A percentile compares a stretch with the other conserved stretches of the same genome.
These are phyloP conservation scores for Albula goreensis DNA, from an alignment of 2,113 vertebrate genomes.

Conservation along the genomic window DNA sequence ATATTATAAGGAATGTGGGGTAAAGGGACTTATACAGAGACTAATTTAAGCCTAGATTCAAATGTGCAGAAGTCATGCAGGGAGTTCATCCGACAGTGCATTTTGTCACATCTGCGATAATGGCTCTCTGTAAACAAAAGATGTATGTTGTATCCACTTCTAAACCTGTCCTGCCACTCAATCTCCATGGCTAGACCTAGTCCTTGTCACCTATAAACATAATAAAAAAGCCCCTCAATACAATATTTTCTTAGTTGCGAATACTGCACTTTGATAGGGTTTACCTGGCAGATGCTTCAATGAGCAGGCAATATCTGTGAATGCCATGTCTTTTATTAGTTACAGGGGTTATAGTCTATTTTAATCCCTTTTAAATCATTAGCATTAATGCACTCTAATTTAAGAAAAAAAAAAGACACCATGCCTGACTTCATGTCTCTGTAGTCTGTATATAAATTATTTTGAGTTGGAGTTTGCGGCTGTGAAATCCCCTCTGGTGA, in stretches of 20 bases:
- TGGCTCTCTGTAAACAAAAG: neutral
- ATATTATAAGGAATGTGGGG: conserved; percentile 9
- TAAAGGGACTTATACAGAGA: neutral
- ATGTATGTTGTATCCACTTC: neutral
- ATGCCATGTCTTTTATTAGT: neutral
- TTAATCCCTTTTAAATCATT: too few relatives aligned
- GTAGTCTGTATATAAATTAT: too few relatives aligned
- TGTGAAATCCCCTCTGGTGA: too few relatives aligned
- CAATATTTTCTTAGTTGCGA: neutral
- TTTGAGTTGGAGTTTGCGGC: too few relatives aligned
- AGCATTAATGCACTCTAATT: too few relatives aligned
- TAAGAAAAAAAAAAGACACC: too few relatives aligned
- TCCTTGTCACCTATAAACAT: neutral
- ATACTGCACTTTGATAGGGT: neutral
- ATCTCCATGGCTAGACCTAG: neutral
- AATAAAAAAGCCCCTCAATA: neutral
- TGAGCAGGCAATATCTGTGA: neutral
- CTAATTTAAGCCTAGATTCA: neutral
- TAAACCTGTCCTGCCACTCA: neutral
- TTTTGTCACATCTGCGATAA: neutral
- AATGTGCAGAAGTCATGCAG: neutral
- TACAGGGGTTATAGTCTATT: neutral
- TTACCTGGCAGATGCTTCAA: neutral
- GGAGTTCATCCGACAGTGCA: neutral
- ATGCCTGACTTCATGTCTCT: too few relatives aligned